Conservation (phyloP, 1,140 invertebrate species). For the Agrilus planipennis region DNA sequence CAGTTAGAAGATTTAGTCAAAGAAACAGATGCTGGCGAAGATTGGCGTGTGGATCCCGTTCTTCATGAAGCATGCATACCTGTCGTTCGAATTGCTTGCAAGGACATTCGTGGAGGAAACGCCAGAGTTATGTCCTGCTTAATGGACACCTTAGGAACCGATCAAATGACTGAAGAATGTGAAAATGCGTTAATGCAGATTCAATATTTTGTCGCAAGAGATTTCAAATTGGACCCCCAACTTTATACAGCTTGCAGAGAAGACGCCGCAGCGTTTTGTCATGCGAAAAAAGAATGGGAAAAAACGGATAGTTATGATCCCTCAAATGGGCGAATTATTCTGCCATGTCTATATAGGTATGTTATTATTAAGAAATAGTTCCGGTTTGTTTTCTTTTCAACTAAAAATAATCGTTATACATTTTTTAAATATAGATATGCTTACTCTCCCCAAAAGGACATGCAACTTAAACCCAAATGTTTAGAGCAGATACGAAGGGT, state of each 20-base stretch:
- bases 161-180: constrained; percentile 78
- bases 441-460: constrained; percentile 57
- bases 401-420: background rate
- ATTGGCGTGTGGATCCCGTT: constrained; percentile 87
- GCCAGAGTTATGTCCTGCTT: constrained; percentile 84
- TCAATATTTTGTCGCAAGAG: constrained; percentile 91
- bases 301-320: constrained; percentile 55
- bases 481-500: constrained; percentile 75
- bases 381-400: background rate
- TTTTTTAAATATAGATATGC: constrained; percentile 46
- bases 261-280: constrained; percentile 74
- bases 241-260: constrained; percentile 74
- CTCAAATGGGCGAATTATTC: constrained; percentile 57
- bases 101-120: constrained; percentile 52
- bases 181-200: constrained; percentile 87
- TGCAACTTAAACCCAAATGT: constrained; percentile 50
- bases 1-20: constrained; percentile 66
- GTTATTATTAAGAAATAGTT: too few species aligned
- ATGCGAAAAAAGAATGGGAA: constrained; percentile 68
- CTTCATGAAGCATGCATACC: constrained; percentile 72
- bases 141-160: constrained; percentile 79
- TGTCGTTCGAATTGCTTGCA: constrained; percentile 63
- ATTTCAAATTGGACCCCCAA: constrained; percentile 86
- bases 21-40: constrained; percentile 71
- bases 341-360: constrained; percentile 79